Base-by-base conservation (phyloP, 2,113 vertebrate genomes). In the Microcebus ravelobensis region DNA sequence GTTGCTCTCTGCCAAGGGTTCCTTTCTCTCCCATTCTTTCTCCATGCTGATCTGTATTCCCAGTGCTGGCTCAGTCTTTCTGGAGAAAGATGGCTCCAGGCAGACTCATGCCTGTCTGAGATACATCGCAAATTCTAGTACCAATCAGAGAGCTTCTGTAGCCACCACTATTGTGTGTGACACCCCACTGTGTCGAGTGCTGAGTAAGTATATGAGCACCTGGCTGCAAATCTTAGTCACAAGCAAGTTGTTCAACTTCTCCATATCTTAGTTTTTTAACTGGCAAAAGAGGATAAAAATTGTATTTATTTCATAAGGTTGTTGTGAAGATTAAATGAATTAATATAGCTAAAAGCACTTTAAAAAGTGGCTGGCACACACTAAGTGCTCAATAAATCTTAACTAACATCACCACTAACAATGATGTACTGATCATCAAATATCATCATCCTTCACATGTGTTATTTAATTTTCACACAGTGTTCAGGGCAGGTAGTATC, bases 261-360 rank as follows among this genome's bases (percentile, higher is more conserved):
- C 15, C 18, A 31, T 5, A 65, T 67, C 52, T 94, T 82, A 12
- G 15, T 50, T 91, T 81, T 91, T 65, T 18, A 31, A 36, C 57
- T 48, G 65, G 87, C 57, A 67, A 91, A 70, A 74, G 8, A 61
- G 31, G 39, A 45, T 71, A 83, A 80, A 57, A 80, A 42, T 71
- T 17, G 0, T 81, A 21, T 95, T 52, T 85, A 20, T 79, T 85
- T 87, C 67, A 29, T 61, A 76, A 50, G 76, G 23, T 80, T 95
- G 52, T 29, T 87, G 70, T 10, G 9, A 88, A 91, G 87, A 96
- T 79, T 57, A 85, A 96, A 77, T 91, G 88, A 91, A 96, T 95
- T 81, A 61, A 95, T 93, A 90, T 73, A 55, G 74, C 74, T 70
- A 45, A 89, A 82, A 94, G 77, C 73, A 52, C 90, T 96, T 94